phyloP scores from a whole-genome alignment of 2,113 vertebrate species.

The Microcebus jonahi region DNA sequence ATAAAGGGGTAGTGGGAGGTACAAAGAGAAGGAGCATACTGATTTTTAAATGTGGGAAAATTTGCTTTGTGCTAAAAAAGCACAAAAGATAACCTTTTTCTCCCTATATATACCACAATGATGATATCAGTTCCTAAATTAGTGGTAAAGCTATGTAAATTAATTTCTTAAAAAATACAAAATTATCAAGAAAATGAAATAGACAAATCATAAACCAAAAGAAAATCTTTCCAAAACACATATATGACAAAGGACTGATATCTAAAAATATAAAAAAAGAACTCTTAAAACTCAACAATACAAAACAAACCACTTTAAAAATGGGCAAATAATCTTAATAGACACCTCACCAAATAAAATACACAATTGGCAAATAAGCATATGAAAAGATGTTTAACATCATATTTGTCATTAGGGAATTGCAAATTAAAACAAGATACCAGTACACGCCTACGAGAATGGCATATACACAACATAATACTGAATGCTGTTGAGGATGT shows the following conservation, averaged over 20 bases:
- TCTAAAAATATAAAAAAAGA: neutral
- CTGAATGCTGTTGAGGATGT: neutral
- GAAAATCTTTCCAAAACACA: neutral
- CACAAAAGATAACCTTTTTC: neutral
- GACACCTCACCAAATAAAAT: neutral
- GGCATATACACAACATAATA: neutral
- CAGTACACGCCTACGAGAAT: neutral
- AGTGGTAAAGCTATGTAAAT: conserved; percentile 1
- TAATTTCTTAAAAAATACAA: neutral
- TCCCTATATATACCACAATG: neutral
- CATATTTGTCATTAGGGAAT: neutral
- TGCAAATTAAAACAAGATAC: neutral
- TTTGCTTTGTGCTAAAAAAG: conserved; percentile 6
- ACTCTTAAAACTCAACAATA: conserved; percentile 16
- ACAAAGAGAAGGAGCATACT: conserved; percentile 12
- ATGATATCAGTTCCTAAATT: neutral
- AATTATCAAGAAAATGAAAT: neutral
- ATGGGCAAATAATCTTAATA: neutral
- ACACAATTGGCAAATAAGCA: neutral
- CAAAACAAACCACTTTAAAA: neutral
- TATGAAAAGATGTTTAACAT: neutral
- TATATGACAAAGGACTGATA: neutral
- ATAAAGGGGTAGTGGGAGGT: neutral
- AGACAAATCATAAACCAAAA: neutral
- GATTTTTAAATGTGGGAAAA: conserved; percentile 26